phyloP scores from a whole-genome alignment of 2,797 vertebrate species.

The Cynodonichthys magdalenae region DNA sequence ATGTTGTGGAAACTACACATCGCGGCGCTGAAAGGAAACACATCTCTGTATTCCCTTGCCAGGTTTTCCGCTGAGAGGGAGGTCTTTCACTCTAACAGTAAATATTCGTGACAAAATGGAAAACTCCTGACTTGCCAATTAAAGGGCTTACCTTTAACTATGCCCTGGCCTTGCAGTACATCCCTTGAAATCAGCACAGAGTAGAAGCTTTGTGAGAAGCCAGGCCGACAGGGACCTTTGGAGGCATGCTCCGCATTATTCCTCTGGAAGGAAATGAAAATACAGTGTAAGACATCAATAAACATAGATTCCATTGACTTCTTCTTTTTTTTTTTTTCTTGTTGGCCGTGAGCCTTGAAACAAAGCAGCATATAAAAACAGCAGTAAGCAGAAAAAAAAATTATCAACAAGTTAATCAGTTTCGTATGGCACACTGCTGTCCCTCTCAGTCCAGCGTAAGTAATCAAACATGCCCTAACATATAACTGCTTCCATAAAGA shows the following conservation, averaged over 20 bases:
- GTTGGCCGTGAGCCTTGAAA: conserved; percentile 24
- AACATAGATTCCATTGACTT: conserved; percentile 69
- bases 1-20: conserved; percentile 6
- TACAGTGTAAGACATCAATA: conserved; percentile 58
- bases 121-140: conserved; percentile 29
- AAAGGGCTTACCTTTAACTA: conserved; percentile 89
- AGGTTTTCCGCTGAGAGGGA: conserved; percentile 7
- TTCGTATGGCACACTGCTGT: conserved; percentile 1
- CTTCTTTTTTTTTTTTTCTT: conserved; percentile 9
- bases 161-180: conserved; percentile 86
- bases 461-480: conserved; percentile 11
- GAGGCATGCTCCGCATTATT: conserved; percentile 85
- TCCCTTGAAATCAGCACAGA: conserved; percentile 87
- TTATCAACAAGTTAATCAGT: conserved; percentile 57
- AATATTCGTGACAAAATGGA: conserved; percentile 16
- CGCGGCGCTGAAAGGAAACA: conserved; percentile 8
- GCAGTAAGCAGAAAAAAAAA: conserved; percentile 19
- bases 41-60: not conserved
- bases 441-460: conserved; percentile 1
- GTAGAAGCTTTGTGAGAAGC: conserved; percentile 93
- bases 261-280: conserved; percentile 70
- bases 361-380: conserved; percentile 9
- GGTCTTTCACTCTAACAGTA: conserved; percentile 4
- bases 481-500: conserved; percentile 4
- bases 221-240: conserved; percentile 86